These are phyloP conservation scores for Pithys albifrons DNA, from an alignment of 2,113 vertebrate species.

Conservation along the genomic window DNA sequence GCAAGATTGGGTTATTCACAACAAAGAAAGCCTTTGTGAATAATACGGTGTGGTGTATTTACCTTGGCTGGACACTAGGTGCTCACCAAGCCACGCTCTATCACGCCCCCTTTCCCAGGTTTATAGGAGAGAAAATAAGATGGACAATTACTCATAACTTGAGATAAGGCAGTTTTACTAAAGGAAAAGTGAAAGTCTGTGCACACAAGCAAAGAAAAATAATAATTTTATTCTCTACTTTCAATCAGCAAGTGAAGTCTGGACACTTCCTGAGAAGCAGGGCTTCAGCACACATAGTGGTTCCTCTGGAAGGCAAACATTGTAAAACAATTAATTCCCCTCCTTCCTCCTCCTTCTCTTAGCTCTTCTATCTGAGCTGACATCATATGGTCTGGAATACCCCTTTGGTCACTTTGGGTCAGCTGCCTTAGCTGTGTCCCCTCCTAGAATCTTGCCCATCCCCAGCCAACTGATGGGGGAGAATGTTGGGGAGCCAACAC, in stretches of 20 bases:
- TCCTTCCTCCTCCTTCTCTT: not conserved
- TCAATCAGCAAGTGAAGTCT: not conserved
- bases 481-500: fast-evolving
- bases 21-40: not conserved
- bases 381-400: not conserved
- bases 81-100: not conserved
- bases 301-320: not conserved
- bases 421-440: not conserved
- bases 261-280: not conserved
- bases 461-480: too few relatives aligned
- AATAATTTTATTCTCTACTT: not conserved
- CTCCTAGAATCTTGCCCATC: not conserved
- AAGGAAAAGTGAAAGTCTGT: not conserved
- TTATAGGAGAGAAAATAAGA: not conserved
- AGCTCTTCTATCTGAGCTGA: not conserved
- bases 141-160: not conserved
- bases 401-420: not conserved
- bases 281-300: fast-evolving
- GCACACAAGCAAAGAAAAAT: not conserved
- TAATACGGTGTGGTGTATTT: not conserved
- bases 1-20: not conserved
- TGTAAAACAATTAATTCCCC: not conserved
- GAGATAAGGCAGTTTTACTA: not conserved
- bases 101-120: not conserved
- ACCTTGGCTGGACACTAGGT: not conserved